phyloP scores from a whole-genome alignment of 1,140 invertebrate species.

The Drosophila simulans region DNA sequence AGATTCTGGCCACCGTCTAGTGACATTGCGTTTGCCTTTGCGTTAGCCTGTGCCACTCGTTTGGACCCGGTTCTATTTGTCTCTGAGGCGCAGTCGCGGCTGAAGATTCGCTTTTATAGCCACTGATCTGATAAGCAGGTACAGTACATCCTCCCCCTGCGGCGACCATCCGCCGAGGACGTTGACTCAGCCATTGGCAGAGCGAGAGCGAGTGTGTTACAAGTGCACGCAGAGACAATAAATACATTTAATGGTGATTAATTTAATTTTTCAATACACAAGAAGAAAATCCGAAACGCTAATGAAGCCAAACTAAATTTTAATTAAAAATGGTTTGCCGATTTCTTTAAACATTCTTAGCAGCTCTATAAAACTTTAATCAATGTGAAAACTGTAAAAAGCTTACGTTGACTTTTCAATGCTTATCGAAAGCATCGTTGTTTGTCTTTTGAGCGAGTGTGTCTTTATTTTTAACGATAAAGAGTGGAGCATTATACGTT shows the following conservation, averaged over 20 bases:
- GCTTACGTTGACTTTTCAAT: no score
- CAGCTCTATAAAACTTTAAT: no score
- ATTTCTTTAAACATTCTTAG: no score
- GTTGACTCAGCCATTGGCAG: conserved; percentile 9
- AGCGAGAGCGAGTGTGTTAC: not conserved
- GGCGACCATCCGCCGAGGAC: not conserved
- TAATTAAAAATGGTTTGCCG: not conserved
- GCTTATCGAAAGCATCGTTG: no score
- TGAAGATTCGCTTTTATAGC: conserved; percentile 58
- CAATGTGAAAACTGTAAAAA: no score
- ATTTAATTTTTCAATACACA: not conserved
- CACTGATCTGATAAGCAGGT: conserved; percentile 44
- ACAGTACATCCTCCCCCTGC: conserved; percentile 5
- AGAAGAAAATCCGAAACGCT: not conserved
- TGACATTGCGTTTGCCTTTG: conserved; percentile 41
- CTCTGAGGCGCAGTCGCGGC: conserved; percentile 28
- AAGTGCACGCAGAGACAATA: not conserved
- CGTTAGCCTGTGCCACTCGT: not conserved
- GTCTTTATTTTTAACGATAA: no score
- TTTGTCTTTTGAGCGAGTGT: no score
- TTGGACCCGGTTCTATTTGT: conserved; percentile 8
- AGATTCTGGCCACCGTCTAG: conserved; percentile 7
- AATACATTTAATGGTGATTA: not conserved
- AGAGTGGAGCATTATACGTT: no score
- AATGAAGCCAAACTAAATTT: not conserved